Evolutionary conservation across 2,113 vertebrate species (phyloP).

Genomic region (Semicossyphus pulcher): DNA sequence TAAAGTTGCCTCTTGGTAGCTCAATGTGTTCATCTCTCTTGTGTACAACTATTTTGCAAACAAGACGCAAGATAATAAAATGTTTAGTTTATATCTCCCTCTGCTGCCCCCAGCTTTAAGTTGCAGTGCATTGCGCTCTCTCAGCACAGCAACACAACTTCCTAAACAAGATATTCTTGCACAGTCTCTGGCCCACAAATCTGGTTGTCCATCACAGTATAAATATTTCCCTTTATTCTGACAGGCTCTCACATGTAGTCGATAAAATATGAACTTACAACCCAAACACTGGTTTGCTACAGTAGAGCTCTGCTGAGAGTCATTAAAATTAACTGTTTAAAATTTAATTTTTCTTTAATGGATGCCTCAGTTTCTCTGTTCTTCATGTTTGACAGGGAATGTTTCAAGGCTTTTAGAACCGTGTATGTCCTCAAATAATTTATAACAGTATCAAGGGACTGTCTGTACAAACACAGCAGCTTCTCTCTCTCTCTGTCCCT

Average conservation of each 20-base stretch:
- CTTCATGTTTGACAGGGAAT: conserved; percentile 15
- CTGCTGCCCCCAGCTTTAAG: background rate
- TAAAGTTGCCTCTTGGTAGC: no score
- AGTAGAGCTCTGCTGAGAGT: background rate
- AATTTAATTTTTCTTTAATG: conserved; percentile 4
- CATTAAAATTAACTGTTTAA: background rate
- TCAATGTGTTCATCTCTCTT: no score
- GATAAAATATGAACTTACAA: background rate
- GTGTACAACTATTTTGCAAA: no score
- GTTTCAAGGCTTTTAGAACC: conserved; percentile 43
- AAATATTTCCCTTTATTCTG: conserved; percentile 19
- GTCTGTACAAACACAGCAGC: conserved; percentile 17
- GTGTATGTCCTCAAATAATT: conserved; percentile 49
- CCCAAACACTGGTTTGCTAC: background rate
- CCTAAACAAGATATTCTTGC: background rate
- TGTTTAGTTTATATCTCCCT: no score
- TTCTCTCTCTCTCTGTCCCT: conserved; percentile 1
- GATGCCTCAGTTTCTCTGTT: conserved; percentile 8
- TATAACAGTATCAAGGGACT: conserved; percentile 28
- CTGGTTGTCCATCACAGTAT: background rate
- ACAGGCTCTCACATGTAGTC: background rate
- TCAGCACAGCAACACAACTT: background rate
- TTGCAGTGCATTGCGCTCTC: no score
- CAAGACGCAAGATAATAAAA: background rate
- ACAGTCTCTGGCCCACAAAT: conserved; percentile 13